Percentiles rank a stretch among this genome's conserved stretches.
Evolutionary conservation across 2,797 vertebrate species (phyloP).

Genomic region (Pangasius macronema): DNA sequence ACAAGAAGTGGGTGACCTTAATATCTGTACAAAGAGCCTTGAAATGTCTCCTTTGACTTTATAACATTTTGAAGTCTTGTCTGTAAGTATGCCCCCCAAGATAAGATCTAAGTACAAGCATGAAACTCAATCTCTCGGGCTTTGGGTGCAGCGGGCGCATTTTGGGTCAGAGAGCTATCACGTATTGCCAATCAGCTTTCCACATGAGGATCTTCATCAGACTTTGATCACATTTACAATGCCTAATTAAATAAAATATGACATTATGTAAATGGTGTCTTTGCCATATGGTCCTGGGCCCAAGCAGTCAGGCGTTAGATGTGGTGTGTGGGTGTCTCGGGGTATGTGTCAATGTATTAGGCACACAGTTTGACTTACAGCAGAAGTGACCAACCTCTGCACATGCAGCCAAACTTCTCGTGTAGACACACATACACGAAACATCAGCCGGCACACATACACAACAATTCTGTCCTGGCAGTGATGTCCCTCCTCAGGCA

Average conservation of each 20-base stretch:
- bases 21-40: slow-evolving; percentile 48
- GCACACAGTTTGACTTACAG: slow-evolving; percentile 14
- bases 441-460: not conserved
- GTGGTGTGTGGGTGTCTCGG: slow-evolving; percentile 23
- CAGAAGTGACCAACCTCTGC: slow-evolving; percentile 4
- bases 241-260: slow-evolving; percentile 81
- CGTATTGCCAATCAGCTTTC: slow-evolving; percentile 72
- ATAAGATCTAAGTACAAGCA: slow-evolving; percentile 55
- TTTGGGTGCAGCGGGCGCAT: slow-evolving; percentile 64
- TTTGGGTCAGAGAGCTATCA: slow-evolving; percentile 71
- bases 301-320: slow-evolving; percentile 53
- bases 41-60: slow-evolving; percentile 53
- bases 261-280: slow-evolving; percentile 79
- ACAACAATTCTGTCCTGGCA: slow-evolving; percentile 10
- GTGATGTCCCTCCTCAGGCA: slow-evolving; percentile 26
- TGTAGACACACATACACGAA: slow-evolving; percentile 8
- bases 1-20: slow-evolving; percentile 54
- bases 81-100: slow-evolving; percentile 44
- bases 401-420: not conserved
- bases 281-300: slow-evolving; percentile 69
- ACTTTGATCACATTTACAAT: slow-evolving; percentile 77
- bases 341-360: slow-evolving; percentile 15
- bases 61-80: slow-evolving; percentile 52
- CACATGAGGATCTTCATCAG: slow-evolving; percentile 69
- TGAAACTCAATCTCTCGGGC: slow-evolving; percentile 64